Percentiles rank a stretch among this genome's conserved stretches.
These are phyloP conservation scores for Oligia fasciuncula DNA, from an alignment of 2,888 invertebrate species.

Conservation along the genomic window DNA sequence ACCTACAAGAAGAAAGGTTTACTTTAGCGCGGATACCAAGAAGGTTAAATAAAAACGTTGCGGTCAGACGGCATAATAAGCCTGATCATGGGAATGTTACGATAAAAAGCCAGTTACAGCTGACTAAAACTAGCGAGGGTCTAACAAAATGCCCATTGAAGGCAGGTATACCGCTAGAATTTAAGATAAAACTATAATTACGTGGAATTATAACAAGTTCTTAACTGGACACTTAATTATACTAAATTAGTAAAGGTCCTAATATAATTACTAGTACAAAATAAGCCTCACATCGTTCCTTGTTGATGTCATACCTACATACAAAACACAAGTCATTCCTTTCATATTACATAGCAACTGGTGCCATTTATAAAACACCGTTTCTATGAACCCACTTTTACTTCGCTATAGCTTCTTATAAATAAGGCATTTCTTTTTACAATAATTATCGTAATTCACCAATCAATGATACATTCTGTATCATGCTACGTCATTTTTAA, in stretches of 20 bases:
- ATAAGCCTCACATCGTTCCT: conserved; percentile 56
- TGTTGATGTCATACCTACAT: conserved; percentile 39
- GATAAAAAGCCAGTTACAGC: conserved; percentile 51
- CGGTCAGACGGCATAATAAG: conserved; percentile 18
- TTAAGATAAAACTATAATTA: conserved; percentile 58
- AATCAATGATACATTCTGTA: conserved; percentile 46
- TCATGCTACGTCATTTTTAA: conserved; percentile 54
- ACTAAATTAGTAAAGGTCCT: conserved; percentile 54
- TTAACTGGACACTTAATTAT: conserved; percentile 62
- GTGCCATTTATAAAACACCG: conserved; percentile 47
- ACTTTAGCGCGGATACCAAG: conserved; percentile 15
- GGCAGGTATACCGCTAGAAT: conserved; percentile 45
- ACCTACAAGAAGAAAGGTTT: conserved; percentile 30
- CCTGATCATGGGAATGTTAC: conserved; percentile 44
- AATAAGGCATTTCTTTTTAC: conserved; percentile 68
- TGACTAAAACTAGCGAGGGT: conserved; percentile 56
- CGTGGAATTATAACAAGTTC: conserved; percentile 63
- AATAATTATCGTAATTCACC: conserved; percentile 52
- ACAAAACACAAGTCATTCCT: conserved; percentile 48
- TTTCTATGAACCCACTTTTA: conserved; percentile 47
- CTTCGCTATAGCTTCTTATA: conserved; percentile 64
- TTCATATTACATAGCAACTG: conserved; percentile 50
- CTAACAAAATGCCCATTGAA: conserved; percentile 39
- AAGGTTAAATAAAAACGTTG: conserved; percentile 30
- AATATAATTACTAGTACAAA: conserved; percentile 61